Conservation (phyloP, 2,113 vertebrate genomes). For the Seriola aureovittata region DNA sequence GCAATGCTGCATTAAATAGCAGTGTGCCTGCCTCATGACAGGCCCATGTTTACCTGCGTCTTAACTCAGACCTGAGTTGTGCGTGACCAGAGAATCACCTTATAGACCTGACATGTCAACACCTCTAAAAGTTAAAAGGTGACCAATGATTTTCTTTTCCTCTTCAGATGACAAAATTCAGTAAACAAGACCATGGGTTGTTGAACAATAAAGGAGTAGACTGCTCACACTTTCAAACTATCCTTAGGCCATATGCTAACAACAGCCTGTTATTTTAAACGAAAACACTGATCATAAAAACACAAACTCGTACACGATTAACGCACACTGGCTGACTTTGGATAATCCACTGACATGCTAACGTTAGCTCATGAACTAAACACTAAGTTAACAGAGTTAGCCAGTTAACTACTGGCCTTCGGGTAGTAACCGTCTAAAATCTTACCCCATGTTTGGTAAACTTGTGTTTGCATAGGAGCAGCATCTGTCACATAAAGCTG, state of each 20-base stretch:
- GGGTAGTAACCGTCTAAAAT: background rate
- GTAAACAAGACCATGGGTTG: background rate
- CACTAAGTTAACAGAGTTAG: background rate
- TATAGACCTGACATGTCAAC: background rate
- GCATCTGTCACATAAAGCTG: constrained; percentile 9
- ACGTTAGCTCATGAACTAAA: constrained; percentile 25
- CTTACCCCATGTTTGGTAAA: background rate
- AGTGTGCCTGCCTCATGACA: background rate
- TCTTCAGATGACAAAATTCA: background rate
- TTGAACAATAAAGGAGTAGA: background rate
- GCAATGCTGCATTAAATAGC: constrained; percentile 24
- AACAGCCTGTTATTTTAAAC: constrained; percentile 7
- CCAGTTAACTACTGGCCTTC: background rate
- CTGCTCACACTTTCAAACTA: background rate
- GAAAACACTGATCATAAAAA: constrained; percentile 4
- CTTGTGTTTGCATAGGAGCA: background rate
- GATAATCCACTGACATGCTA: constrained; percentile 43
- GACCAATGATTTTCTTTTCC: background rate
- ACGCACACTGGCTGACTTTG: constrained; percentile 39
- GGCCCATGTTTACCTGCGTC: constrained; percentile 29
- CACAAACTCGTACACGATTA: background rate
- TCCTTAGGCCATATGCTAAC: background rate
- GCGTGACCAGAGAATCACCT: background rate
- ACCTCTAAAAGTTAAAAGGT: background rate
- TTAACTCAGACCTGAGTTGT: background rate